These are phyloP conservation scores for Onchidella celtica DNA, from an alignment of 2,888 invertebrate species.

Conservation along the genomic window DNA sequence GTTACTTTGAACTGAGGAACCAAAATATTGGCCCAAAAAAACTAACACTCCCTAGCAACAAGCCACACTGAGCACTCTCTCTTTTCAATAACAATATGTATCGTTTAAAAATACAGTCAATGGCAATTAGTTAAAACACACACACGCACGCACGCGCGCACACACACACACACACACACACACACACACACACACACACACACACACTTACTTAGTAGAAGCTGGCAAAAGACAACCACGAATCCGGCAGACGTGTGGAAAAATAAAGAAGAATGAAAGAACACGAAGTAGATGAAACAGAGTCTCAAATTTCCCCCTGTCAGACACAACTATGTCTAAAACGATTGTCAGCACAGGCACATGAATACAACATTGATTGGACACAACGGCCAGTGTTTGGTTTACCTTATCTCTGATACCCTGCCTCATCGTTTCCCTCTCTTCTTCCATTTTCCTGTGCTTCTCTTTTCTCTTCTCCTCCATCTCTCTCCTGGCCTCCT, in stretches of 20 bases:
- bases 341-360: no score
- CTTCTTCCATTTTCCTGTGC: constrained; percentile 99
- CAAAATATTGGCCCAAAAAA: no score
- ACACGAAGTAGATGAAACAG: no score
- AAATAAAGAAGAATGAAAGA: no score
- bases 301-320: background rate
- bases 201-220: constrained; percentile 4
- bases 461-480: constrained; percentile 99
- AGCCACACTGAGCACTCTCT: no score
- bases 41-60: no score
- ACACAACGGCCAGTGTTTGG: background rate
- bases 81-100: no score
- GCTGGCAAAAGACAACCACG: no score
- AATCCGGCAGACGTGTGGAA: background rate
- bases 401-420: constrained; percentile 98
- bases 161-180: constrained; percentile 23
- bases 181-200: constrained; percentile 22
- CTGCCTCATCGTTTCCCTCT: constrained; percentile 99
- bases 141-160: background rate
- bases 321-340: background rate
- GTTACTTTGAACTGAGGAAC: no score
- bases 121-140: no score
- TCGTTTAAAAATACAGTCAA: no score
- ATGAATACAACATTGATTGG: no score
- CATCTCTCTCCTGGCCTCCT: constrained; percentile 98